Base-by-base conservation (phyloP, 2,797 vertebrate genomes). In the Labroides dimidiatus region DNA sequence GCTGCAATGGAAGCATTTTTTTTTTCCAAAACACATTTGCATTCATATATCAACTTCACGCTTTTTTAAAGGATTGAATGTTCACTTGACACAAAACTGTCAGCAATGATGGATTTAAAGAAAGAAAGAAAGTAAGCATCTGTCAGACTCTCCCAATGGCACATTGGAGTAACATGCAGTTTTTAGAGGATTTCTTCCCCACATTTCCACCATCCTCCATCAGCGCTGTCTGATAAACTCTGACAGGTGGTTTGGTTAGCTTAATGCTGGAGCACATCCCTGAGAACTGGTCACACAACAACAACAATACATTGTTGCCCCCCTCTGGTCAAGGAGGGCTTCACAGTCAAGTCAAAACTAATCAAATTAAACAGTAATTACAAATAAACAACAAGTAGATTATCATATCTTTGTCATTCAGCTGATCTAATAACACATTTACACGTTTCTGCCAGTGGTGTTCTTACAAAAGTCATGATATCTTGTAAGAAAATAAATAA, bases 401-500 rank as follows among this genome's bases (percentile, higher is more conserved):
- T 47, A 75, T 39, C 17, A 36, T 64, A 49, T 72, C 61, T 65
- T 75, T 57, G 59, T 72, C 50, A 64, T 65, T 78, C 47, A 59
- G 57, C 67, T 63, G 72, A 52, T 78, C 71, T 74, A 49, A 59
- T 45, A 66, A 72, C 45, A 84, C 68, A 72, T 80, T 63, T 82
- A 85, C 69, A 84, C 39, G 60, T 75, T 72, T 78, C 33, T 67
- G 64, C 30, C 50, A 67, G 77, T 69, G 57, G 37, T 61, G 27
- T 49, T 80, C 72, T 89, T 88, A 86, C 82, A 91, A 91, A 88
- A 83, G 64, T 86, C 59, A 20, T n/a, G 63, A 82, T 78, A 76
- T 72, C 72, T 55, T 81, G 84, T 91, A 91, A 81, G 89, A 92
- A 91, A 92, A 93, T 91, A 92, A 92, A 92, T 91, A 88, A 84